These are phyloP conservation scores for Spinibarbus caldwelli DNA, from an alignment of 2,797 vertebrate species.

Conservation along the genomic window DNA sequence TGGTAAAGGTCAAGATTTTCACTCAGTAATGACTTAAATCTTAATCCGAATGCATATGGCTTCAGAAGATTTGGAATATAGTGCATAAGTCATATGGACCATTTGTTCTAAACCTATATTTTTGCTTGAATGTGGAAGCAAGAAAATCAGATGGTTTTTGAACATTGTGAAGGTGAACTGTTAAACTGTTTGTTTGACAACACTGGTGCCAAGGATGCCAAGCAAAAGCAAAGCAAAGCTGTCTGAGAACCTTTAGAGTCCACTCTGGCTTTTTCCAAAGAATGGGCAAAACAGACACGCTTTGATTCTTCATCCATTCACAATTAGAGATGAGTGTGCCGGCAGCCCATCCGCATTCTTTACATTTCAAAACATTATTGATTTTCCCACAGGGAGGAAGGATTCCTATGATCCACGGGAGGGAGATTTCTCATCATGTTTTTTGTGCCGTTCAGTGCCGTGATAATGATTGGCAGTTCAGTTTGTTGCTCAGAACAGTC, in stretches of 20 bases:
- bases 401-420: conserved; percentile 13
- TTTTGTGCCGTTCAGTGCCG: neutral
- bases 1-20: neutral
- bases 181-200: neutral
- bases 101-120: neutral
- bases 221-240: neutral
- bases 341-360: conserved; percentile 26
- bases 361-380: conserved; percentile 32
- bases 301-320: conserved; percentile 37
- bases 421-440: conserved; percentile 18
- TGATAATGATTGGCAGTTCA: conserved; percentile 22
- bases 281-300: neutral
- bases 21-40: neutral
- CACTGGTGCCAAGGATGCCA: neutral
- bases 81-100: neutral
- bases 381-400: conserved; percentile 37
- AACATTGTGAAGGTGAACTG: neutral
- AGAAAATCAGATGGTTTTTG: neutral
- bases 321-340: conserved; percentile 23
- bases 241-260: neutral
- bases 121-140: neutral
- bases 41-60: neutral
- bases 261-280: neutral
- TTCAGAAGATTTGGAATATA: neutral
- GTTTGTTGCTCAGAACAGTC: conserved; percentile 16